A percentile compares a stretch with the other conserved stretches of the same genome.
These are phyloP conservation scores for Callaeas wilsoni DNA, from an alignment of 2,113 vertebrate species.

Conservation along the genomic window DNA sequence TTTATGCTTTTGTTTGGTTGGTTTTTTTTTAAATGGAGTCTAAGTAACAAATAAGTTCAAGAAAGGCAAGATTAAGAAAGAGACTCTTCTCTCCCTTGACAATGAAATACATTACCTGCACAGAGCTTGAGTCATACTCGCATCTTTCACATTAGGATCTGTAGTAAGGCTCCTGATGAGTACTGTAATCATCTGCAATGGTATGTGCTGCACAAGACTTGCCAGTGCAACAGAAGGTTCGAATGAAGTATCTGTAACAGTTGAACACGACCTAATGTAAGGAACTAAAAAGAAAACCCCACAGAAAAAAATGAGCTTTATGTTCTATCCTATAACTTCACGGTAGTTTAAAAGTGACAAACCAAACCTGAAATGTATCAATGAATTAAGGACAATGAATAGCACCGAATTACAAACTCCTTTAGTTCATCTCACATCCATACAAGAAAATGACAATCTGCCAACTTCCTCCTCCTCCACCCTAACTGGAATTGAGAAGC, in stretches of 20 bases:
- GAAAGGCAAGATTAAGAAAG: background rate
- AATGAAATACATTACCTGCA: constrained; percentile 81
- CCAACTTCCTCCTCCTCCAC: background rate
- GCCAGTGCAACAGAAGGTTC: constrained; percentile 95
- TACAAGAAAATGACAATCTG: background rate
- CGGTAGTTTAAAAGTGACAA: background rate
- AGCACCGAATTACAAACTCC: background rate
- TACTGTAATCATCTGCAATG: constrained; percentile 95
- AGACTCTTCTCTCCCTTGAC: background rate
- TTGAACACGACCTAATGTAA: background rate
- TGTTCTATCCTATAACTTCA: background rate
- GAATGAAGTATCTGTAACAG: constrained; percentile 81
- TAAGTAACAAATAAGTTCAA: background rate
- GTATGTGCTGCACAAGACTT: constrained; percentile 96
- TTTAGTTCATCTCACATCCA: background rate
- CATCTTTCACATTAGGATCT: constrained; percentile 95
- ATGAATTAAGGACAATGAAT: background rate
- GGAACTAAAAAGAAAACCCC: background rate
- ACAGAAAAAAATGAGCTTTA: background rate
- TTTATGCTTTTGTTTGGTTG: fast-evolving
- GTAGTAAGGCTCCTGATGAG: constrained; percentile 98
- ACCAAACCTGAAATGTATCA: background rate
- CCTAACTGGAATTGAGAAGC: fast-evolving
- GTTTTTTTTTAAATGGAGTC: background rate
- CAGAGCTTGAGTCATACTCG: constrained; percentile 94